Base-by-base conservation (phyloP, 2,113 vertebrate species). In the Cyprinus carpio region DNA sequence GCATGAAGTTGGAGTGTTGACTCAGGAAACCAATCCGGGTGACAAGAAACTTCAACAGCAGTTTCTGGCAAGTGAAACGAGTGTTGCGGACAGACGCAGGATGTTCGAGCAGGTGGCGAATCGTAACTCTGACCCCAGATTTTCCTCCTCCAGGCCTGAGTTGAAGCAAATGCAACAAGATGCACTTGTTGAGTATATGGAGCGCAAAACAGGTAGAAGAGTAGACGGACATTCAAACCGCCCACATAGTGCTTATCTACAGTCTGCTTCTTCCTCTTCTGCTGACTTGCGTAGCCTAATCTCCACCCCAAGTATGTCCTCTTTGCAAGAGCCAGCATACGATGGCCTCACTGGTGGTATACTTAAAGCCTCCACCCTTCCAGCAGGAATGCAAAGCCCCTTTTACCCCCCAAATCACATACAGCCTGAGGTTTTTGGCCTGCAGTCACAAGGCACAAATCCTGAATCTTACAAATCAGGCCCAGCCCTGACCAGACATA, bases 81-180 rank as follows among this genome's bases (percentile, higher is more conserved):
- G 95, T 0, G 96, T 98, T 87, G 96, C 97, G 0, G 96, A 98
- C 90, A 92, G 96, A 1, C 92, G 97, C 75, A 97, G 94, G 93
- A 91, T 98, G 91, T 98, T 98, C 0, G 97, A 99, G 86, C 93
- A 93, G 6, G 97, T 86, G 2, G 90, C 92, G 0, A 95, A 0
- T 76, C 90, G 86, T 92, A 91, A 86, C 69, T 40, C 80, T 54
- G 87, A 91, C 69, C 91, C 93, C 18, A 93, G 94, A 5, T 92
- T 91, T 10, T 90, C 92, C 82, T 90, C 94, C 2, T 95, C 96
- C 0, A 95, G 92, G 67, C 95, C 95, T 0, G 95, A 98, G 86
- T 92, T 99, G 15, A 96, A 96, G 75, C 98, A 98, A 78, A 93
- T 97, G 54, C 98, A 97, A 92, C 98, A 99, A 81, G 97, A 93